Evolutionary conservation across 2,888 invertebrate genomes (phyloP).

Genomic region (Eilema depressum): DNA sequence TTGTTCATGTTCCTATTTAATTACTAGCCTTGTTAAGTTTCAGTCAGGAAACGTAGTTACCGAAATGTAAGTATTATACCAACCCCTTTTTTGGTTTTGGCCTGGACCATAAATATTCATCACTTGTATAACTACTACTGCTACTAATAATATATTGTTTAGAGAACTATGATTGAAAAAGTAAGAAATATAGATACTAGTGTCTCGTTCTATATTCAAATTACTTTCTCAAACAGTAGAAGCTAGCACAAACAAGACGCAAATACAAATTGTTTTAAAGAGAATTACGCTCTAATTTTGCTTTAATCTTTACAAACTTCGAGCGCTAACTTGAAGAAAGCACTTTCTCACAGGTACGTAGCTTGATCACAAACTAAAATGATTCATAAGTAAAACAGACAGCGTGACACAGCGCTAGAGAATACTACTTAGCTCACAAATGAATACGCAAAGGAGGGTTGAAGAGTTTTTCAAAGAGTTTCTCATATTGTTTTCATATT

Average conservation of each 20-base stretch:
- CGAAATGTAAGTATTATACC: no score
- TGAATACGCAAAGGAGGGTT: background rate
- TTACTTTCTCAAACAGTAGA: background rate
- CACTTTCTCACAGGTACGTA: background rate
- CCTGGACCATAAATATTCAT: no score
- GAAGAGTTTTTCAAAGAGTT: background rate
- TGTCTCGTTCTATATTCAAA: background rate
- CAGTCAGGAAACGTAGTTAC: no score
- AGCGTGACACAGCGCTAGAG: background rate
- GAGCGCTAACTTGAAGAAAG: background rate
- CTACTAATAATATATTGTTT: no score
- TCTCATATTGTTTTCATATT: background rate
- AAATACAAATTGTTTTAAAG: background rate
- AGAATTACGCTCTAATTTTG: background rate
- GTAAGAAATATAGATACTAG: no score
- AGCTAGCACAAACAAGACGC: background rate
- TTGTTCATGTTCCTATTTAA: no score
- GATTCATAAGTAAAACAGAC: background rate
- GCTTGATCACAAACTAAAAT: slow-evolving; percentile 3
- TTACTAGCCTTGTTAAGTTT: no score
- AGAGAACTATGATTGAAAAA: no score
- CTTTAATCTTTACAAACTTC: background rate
- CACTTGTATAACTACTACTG: no score
- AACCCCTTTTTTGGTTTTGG: no score
- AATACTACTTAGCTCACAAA: background rate